Conservation (phyloP, 2,113 vertebrate genomes). For the Ranitomeya variabilis region DNA sequence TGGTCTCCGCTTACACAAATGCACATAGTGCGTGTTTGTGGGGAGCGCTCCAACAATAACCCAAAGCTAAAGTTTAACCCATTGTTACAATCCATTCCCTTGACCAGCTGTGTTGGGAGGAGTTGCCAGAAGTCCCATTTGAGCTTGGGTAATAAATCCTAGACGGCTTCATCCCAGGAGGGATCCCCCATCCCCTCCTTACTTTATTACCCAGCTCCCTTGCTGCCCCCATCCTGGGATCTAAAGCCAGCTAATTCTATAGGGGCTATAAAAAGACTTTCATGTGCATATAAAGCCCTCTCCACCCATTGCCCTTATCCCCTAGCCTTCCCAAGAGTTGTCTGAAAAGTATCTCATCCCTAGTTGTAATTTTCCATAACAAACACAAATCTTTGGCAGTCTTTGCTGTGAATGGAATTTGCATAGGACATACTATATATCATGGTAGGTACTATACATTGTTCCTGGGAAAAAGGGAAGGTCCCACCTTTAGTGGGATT, state of each 20-base stretch:
- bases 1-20: not conserved
- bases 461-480: not conserved
- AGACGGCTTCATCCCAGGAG: constrained; percentile 28
- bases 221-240: constrained; percentile 44
- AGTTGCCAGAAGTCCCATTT: constrained; percentile 45
- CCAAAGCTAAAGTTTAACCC: constrained; percentile 19
- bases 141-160: constrained; percentile 45
- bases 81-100: not conserved
- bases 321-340: not conserved
- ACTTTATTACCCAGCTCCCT: constrained; percentile 49
- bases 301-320: constrained; percentile 41
- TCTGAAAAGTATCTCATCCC: constrained; percentile 11
- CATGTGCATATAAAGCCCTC: constrained; percentile 47
- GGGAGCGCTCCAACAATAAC: not conserved
- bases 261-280: constrained; percentile 52
- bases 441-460: constrained; percentile 7
- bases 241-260: constrained; percentile 43
- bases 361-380: constrained; percentile 20
- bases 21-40: not conserved
- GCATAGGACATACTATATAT: constrained; percentile 7
- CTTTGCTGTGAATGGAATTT: not conserved
- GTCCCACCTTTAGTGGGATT: not conserved
- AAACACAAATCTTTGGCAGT: constrained; percentile 3
- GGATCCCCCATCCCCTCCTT: constrained; percentile 38
- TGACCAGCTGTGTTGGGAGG: constrained; percentile 30